Base-by-base conservation (phyloP, 2,113 vertebrate species). In the Atherinomorus stipes region DNA sequence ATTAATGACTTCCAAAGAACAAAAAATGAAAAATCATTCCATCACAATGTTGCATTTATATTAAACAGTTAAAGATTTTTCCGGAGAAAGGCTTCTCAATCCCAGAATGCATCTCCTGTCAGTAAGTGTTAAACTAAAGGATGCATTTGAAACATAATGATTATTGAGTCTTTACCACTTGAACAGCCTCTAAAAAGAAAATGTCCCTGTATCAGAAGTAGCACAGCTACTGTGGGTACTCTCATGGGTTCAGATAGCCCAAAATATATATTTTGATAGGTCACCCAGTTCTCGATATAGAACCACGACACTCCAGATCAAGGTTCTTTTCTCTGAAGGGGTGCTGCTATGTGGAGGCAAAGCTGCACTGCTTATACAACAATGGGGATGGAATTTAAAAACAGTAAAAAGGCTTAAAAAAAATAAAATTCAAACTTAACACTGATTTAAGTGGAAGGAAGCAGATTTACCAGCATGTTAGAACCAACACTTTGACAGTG, bases 201-300 rank as follows among this genome's bases (percentile, higher is more conserved):
- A 57, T 15, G 56, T 60, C 53, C 26, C 22, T 6, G 72, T 61
- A 28, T 52, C n/a, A 71, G 62, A 93, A 91, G 84, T 90, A 88
- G 91, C 81, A 83, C 89, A 86, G 77, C 71, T 47, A n/a, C 81
- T 49, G 78, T 19, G 53, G 11, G 42, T 58, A 37, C 44, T 86
- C 78, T 90, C 85, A 21, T 75, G 56, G 73, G 88, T 89, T 89
- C 85, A 77, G 70, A 85, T 79, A 62, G 81, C 90, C 85, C 78
- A 86, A 83, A 93, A 92, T 90, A 85, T 90, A 85, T 57, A 61
- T 83, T 72, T 84, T 86, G 74, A 69, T 75, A 82, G 90, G 91
- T 92, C 91, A 92, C 90, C 92, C 74, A 92, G 81, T 92, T 94
- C 86, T 88, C 67, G 78, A 76, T 87, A 62, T 87, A 89, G 76